Base-by-base conservation (phyloP, 2,888 invertebrate species). In the Drosophila leonis region DNA sequence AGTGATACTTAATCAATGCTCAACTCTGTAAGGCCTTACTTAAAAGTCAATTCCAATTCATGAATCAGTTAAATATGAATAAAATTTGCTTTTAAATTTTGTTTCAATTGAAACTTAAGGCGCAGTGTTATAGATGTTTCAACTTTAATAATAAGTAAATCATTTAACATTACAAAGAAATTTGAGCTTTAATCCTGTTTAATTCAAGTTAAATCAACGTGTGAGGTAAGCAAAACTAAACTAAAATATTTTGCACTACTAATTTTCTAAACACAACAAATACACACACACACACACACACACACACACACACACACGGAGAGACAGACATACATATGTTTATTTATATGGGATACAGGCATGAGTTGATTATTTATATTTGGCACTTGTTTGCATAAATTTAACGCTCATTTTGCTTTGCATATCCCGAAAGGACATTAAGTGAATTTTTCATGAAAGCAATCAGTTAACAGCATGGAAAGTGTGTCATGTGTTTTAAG, bases 301-400 rank as follows among this genome's bases (percentile, higher is more conserved):
- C 18, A 54, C 41, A 35, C 15, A 41, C 27, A n/a, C 5, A 13
- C 31, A 27, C 31, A n/a, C n/a, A n/a, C n/a, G n/a, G n/a, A 46
- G 20, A 41, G 24, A 20, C 24, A 55, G 18, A 65, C 33, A 46
- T 10, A 27, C 44, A 64, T 13, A 64, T 13, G 24, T 24, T 46
- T 39, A 60, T 31, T 48, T 29, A n/a, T 29, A 10, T n/a, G 10
- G 6, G 35, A 31, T 20, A 42, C 44, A 64, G 51, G 57, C 55
- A 33, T 56, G 67, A 77, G 59, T 68, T 65, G 42, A 65, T 78
- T 68, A 65, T 78, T 65, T 78, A 78, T 78, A 59, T 57, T 59
- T 55, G 64, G 39, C 56, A 67, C 56, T 71, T 64, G 75, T 78
- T 86, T 82, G 87, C 78, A 82, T 85, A 85, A 66, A 82, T 82